Evolutionary conservation across 1,140 invertebrate genomes (phyloP), one percentile per base, ranked within the genome.

Genomic region (Drosophila lacertosa): DNA sequence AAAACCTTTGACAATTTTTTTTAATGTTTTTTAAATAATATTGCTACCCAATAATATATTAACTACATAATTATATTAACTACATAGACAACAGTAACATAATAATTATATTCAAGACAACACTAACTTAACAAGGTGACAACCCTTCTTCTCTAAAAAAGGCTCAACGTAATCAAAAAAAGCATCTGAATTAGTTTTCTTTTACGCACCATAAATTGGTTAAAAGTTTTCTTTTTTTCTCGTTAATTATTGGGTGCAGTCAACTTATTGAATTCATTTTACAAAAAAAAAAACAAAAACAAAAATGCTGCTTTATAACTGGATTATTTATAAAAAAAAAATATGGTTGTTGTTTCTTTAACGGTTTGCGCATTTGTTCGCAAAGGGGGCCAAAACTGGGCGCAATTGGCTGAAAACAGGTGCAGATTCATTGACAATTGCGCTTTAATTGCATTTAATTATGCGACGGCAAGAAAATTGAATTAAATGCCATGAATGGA

Each of bases 381-480:
- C 4, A 22, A 22, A 22, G 2, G 15, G 39, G 42, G 20, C n/a
- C n/a, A n/a, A n/a, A n/a, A n/a, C 11, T n/a, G 33, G 1, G 15
- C 4, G 10, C 26, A 33, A 50, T 53, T 53, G 16, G 33, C 22
- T 13, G 57, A 53, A 29, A 67, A 32, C 58, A 63, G 65, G 58
- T 64, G 50, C 50, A 64, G 40, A 15, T 37, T 9, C 50, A 64
- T 39, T 55, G 50, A 68, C 58, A 47, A 68, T 44, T 63, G 59
- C 50, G 66, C 33, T 65, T 51, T 83, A 84, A 83, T 79, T 83
- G 58, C 62, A 68, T 78, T 82, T 78, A 83, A 83, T 84, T 86
- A 73, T 68, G 67, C 35, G 51, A 54, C 72, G 59, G 59, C 63
- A 68, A 67, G 75, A 69, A 84, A 69, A 75, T 84, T 74, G 50